phyloP scores from a whole-genome alignment of 2,797 vertebrate genomes.

The Microctenopoma stevenorrisi region DNA sequence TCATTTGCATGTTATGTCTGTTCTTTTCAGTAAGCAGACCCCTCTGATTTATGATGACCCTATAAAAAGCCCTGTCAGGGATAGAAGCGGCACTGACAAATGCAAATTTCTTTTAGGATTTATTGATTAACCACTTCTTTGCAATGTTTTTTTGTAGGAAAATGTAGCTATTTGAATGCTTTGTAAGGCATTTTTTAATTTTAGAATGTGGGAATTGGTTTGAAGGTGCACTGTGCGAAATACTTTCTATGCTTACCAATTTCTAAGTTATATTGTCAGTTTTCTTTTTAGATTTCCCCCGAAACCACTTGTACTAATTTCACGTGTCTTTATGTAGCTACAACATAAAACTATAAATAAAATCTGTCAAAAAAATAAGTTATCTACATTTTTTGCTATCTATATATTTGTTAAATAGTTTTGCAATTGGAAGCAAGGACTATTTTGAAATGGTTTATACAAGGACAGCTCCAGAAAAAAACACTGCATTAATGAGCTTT shows the following conservation, averaged over 20 bases:
- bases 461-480: not conserved
- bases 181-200: slow-evolving; percentile 21
- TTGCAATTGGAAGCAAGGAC: too few relatives aligned
- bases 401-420: not conserved
- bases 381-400: not conserved
- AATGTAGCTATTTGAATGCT: slow-evolving; percentile 33
- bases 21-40: slow-evolving; percentile 49
- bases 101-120: slow-evolving; percentile 71
- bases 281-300: too few relatives aligned
- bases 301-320: too few relatives aligned
- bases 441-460: not conserved
- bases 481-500: not conserved
- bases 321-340: too few relatives aligned
- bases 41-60: slow-evolving; percentile 71
- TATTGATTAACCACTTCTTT: slow-evolving; percentile 52
- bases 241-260: too few relatives aligned
- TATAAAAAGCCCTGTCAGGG: slow-evolving; percentile 59
- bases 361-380: too few relatives aligned
- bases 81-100: slow-evolving; percentile 58
- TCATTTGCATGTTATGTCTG: slow-evolving; percentile 67
- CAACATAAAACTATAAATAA: too few relatives aligned
- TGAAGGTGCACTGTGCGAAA: not conserved
- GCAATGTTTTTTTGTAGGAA: slow-evolving; percentile 43
- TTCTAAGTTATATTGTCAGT: too few relatives aligned
- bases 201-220: slow-evolving; percentile 25